These are phyloP conservation scores for Acridotheres tristis DNA, from an alignment of 2,797 vertebrate genomes.

Conservation along the genomic window DNA sequence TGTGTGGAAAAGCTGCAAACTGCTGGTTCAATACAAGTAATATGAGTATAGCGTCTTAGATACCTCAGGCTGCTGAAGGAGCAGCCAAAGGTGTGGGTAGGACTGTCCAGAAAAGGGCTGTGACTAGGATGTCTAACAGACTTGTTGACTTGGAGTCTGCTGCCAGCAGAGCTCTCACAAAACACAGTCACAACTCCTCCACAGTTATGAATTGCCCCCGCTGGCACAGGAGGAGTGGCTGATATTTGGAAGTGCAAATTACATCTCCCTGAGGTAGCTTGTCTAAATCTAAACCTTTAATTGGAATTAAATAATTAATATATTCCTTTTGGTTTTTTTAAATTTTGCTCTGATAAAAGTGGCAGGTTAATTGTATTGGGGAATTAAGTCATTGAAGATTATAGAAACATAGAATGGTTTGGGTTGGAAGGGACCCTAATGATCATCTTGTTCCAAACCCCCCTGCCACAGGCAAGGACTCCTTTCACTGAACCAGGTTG, in stretches of 20 bases:
- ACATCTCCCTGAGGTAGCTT: neutral
- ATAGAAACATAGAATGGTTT: rapidly evolving
- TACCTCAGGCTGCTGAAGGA: neutral
- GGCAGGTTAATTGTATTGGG: neutral
- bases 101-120: neutral
- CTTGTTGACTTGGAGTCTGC: neutral
- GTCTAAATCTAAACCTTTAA: slow-evolving; percentile 3
- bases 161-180: neutral
- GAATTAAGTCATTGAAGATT: neutral
- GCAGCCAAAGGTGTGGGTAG: neutral
- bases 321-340: neutral
- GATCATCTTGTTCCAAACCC: neutral
- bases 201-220: neutral
- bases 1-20: neutral
- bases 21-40: neutral
- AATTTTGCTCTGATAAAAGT: slow-evolving; percentile 11
- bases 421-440: neutral
- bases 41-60: too few relatives aligned
- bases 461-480: rapidly evolving
- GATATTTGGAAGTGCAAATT: slow-evolving; percentile 2
- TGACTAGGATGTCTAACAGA: neutral
- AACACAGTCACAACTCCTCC: neutral
- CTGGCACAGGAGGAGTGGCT: neutral
- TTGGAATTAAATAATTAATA: neutral
- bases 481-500: neutral